Evolutionary conservation across 2,797 vertebrate species (phyloP).

Genomic region (Knipowitschia caucasica): DNA sequence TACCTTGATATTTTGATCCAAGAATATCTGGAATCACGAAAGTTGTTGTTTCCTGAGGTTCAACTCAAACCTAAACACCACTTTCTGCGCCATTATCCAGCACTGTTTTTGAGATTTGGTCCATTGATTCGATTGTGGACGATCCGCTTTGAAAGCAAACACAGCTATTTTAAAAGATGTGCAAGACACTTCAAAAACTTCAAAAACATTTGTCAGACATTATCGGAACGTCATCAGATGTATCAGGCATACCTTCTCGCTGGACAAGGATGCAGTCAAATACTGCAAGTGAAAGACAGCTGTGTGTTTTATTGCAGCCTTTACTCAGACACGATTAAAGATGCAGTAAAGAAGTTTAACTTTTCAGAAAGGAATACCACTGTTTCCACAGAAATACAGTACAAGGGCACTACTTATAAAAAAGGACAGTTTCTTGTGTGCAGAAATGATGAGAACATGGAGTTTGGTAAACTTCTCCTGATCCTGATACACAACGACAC

Average conservation of each 20-base stretch:
- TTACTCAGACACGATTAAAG: conserved; percentile 33
- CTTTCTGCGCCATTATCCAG: conserved; percentile 27
- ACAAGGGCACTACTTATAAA: conserved; percentile 39
- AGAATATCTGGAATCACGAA: conserved; percentile 40
- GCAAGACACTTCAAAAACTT: conserved; percentile 20
- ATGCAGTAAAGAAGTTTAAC: conserved; percentile 37
- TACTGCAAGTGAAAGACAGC: conserved; percentile 40
- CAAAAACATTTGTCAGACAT: conserved; percentile 17
- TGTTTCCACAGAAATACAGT: conserved; percentile 29
- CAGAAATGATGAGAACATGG: conserved; percentile 29
- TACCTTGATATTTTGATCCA: conserved; percentile 28
- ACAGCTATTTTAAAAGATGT: conserved; percentile 14
- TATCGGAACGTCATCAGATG: conserved; percentile 37
- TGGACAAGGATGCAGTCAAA: no score
- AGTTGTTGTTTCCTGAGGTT: conserved; percentile 28
- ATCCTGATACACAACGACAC: conserved; percentile 21
- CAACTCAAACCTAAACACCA: conserved; percentile 43
- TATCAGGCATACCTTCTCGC: conserved; percentile 37
- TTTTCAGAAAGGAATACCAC: conserved; percentile 38
- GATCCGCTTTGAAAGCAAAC: conserved; percentile 7
- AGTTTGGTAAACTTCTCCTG: conserved; percentile 24
- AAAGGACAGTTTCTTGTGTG: conserved; percentile 35
- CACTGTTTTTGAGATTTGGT: conserved; percentile 15
- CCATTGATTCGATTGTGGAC: conserved; percentile 24
- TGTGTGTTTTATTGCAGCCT: conserved; percentile 33